Evolutionary conservation across 1,140 invertebrate species (phyloP).

Genomic region (Drosophila rhopaloa): DNA sequence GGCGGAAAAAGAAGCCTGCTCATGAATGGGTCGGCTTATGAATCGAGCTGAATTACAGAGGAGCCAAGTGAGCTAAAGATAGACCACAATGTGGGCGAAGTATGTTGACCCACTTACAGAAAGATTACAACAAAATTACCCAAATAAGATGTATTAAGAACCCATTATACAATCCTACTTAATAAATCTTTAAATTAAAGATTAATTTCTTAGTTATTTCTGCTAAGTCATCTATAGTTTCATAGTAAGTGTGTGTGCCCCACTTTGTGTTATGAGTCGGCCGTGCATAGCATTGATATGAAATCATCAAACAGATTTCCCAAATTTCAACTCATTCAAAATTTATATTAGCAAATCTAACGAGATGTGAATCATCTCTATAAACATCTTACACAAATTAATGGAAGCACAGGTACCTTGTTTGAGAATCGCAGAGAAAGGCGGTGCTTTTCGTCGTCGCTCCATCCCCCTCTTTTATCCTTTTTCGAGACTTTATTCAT

Average conservation of each 20-base stretch:
- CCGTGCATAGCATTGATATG: slow-evolving; percentile 2
- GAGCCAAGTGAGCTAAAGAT: neutral
- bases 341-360: slow-evolving; percentile 38
- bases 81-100: neutral
- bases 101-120: slow-evolving; percentile 11
- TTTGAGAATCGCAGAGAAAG: slow-evolving; percentile 22
- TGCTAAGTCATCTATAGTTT: no score
- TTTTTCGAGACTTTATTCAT: slow-evolving; percentile 5
- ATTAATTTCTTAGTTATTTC: no score
- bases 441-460: neutral
- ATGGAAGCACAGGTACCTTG: neutral
- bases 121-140: neutral
- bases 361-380: slow-evolving; percentile 9
- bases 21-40: slow-evolving; percentile 35
- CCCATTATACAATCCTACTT: no score
- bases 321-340: slow-evolving; percentile 14
- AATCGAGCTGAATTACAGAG: slow-evolving; percentile 14
- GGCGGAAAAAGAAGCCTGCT: slow-evolving; percentile 10
- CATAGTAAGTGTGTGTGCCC: neutral
- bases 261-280: neutral
- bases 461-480: neutral
- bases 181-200: no score
- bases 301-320: slow-evolving; percentile 24
- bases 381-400: slow-evolving; percentile 3
- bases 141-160: no score